A percentile compares a stretch with the other conserved stretches of the same genome.
phyloP scores from a whole-genome alignment of 1,140 invertebrate species.

The Helicoverpa zea region DNA sequence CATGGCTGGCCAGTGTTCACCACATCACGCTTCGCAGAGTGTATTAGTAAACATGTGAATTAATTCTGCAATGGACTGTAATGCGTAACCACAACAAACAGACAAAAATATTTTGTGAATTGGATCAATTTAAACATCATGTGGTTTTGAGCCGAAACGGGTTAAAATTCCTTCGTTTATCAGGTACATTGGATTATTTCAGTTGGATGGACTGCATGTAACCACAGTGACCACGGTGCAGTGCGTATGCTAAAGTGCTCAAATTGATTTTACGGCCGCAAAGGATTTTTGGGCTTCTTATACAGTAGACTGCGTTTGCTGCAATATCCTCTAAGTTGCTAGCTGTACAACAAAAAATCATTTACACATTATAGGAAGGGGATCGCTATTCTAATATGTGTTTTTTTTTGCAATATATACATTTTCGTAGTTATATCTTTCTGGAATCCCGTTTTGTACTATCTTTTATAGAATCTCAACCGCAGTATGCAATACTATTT shows the following conservation, averaged over 20 bases:
- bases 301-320: neutral
- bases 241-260: constrained; percentile 15
- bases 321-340: too few relatives aligned
- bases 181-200: constrained; percentile 8
- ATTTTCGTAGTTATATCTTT: too few relatives aligned
- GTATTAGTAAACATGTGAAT: too few relatives aligned
- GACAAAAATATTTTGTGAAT: constrained; percentile 9
- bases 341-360: too few relatives aligned
- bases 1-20: too few relatives aligned
- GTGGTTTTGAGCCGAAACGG: constrained; percentile 2
- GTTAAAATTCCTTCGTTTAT: constrained; percentile 26
- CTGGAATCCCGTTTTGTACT: too few relatives aligned
- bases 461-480: too few relatives aligned
- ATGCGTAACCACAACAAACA: constrained; percentile 9
- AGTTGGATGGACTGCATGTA: constrained; percentile 16
- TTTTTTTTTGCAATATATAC: too few relatives aligned
- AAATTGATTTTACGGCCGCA: neutral
- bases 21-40: too few relatives aligned
- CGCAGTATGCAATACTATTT: too few relatives aligned
- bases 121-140: constrained; percentile 10
- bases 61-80: neutral
- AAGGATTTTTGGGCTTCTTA: neutral
- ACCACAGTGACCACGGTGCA: constrained; percentile 14
- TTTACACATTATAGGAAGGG: too few relatives aligned
- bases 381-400: too few relatives aligned